Evolutionary conservation across 2,797 vertebrate genomes (phyloP).

Genomic region (Rhabdomys pumilio): DNA sequence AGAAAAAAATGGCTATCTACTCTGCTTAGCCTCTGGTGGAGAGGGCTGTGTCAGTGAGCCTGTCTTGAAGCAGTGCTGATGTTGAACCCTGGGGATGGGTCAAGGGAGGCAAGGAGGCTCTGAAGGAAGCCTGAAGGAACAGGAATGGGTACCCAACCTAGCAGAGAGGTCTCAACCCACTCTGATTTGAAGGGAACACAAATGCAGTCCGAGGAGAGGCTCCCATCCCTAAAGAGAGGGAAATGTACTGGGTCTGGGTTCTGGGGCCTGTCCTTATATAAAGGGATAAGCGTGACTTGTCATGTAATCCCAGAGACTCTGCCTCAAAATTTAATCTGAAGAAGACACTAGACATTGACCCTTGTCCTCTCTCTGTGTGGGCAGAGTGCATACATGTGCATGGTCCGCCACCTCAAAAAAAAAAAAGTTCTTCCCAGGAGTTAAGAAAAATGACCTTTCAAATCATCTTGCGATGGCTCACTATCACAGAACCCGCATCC

Average conservation of each 20-base stretch:
- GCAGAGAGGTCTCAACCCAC: background rate
- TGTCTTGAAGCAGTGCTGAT: no score
- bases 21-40: background rate
- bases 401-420: no score
- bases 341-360: background rate
- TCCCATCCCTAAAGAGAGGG: background rate
- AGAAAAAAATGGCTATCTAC: background rate
- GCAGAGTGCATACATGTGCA: background rate
- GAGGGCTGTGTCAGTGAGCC: background rate
- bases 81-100: rapidly evolving
- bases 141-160: background rate
- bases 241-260: no score
- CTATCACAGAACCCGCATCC: background rate
- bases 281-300: background rate
- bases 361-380: background rate
- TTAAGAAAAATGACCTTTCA: background rate
- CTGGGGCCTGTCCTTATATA: background rate
- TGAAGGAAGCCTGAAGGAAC: rapidly evolving
- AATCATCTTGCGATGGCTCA: background rate
- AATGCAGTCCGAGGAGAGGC: background rate
- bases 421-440: background rate
- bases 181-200: rapidly evolving
- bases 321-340: background rate
- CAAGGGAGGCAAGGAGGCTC: background rate
- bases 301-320: background rate